phyloP scores from a whole-genome alignment of 2,888 invertebrate genomes.

The Linyphia triangularis region DNA sequence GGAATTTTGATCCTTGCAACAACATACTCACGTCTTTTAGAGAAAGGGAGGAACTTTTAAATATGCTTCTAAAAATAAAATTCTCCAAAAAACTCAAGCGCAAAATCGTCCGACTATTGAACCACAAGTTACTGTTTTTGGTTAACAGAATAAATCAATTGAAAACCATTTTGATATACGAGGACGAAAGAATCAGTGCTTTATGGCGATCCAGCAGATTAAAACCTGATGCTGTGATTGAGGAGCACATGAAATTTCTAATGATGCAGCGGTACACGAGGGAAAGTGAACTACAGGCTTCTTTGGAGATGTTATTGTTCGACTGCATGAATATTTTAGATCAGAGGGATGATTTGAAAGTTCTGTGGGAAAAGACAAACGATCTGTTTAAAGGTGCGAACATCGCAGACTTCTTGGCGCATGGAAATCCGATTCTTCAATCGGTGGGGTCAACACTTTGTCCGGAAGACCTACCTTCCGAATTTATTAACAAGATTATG shows the following conservation, averaged over 20 bases:
- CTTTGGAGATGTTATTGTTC: conserved; percentile 44
- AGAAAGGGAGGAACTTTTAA: neutral
- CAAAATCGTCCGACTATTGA: neutral
- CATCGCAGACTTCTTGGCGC: conserved; percentile 11
- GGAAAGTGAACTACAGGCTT: neutral
- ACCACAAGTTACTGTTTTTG: neutral
- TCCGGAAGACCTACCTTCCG: conserved; percentile 38
- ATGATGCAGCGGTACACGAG: neutral
- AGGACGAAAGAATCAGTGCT: too few relatives aligned
- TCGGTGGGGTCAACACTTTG: neutral
- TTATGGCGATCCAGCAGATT: too few relatives aligned
- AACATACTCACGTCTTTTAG: too few relatives aligned
- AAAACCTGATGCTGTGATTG: too few relatives aligned
- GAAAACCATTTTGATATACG: neutral
- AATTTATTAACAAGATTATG: conserved; percentile 23
- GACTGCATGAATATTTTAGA: conserved; percentile 24
- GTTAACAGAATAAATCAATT: neutral
- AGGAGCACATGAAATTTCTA: too few relatives aligned
- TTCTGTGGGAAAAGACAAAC: conserved; percentile 21
- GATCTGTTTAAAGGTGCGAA: conserved; percentile 25
- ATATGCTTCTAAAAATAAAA: neutral
- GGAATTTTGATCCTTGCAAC: too few relatives aligned
- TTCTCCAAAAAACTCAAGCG: neutral
- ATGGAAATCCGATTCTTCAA: conserved; percentile 36
- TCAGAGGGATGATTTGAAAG: neutral